phyloP scores from a whole-genome alignment of 2,797 vertebrate species.

The Malacoctenus gilli region DNA sequence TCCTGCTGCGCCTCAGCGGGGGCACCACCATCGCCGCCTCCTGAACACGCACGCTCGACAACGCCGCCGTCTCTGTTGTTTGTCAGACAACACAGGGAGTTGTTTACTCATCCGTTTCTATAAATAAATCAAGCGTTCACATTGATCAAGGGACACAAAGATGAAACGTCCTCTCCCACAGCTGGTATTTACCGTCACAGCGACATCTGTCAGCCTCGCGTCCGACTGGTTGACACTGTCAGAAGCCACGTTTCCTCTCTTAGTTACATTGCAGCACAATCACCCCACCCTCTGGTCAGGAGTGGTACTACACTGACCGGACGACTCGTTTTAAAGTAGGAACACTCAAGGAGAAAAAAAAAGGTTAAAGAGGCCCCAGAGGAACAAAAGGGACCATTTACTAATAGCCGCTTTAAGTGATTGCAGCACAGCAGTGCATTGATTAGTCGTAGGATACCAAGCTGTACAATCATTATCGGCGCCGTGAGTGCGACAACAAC shows the following conservation, averaged over 20 bases:
- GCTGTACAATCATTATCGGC: conserved; percentile 54
- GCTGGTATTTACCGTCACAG: conserved; percentile 7
- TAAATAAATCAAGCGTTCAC: not conserved
- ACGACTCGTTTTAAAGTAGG: conserved; percentile 18
- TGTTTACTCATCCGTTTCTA: not conserved
- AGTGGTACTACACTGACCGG: conserved; percentile 19
- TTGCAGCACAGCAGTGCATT: conserved; percentile 26
- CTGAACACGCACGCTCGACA: conserved; percentile 63
- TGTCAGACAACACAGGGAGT: no score
- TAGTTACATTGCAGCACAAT: conserved; percentile 32
- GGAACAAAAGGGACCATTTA: conserved; percentile 54
- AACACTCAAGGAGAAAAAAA: conserved; percentile 37
- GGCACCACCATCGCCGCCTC: conserved; percentile 94
- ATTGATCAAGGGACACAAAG: conserved; percentile 1
- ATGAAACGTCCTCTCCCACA: conserved; percentile 14
- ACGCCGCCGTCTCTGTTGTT: no score
- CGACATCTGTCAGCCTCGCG: not conserved
- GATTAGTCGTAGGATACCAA: conserved; percentile 31
- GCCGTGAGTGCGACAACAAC: no score
- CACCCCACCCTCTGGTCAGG: conserved; percentile 50
- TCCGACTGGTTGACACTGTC: no score
- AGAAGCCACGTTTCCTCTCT: conserved; percentile 5
- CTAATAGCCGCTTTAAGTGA: conserved; percentile 41
- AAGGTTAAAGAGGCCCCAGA: conserved; percentile 42
- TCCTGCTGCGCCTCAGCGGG: conserved; percentile 92